Base-by-base conservation (phyloP, 2,888 invertebrate species). In the Platycnemis pennipes region DNA sequence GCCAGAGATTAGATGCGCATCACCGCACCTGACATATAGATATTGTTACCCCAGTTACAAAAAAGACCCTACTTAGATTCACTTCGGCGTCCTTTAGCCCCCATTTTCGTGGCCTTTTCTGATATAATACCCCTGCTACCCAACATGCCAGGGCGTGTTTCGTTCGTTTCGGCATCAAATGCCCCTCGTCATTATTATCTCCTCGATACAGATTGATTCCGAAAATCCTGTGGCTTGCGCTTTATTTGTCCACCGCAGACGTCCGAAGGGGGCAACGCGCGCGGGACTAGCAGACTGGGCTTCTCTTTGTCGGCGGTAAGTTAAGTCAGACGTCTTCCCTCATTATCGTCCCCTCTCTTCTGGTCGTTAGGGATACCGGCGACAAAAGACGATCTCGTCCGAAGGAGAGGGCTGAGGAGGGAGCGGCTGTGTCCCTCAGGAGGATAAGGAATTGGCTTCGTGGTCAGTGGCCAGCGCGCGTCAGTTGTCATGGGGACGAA, bases 171-270 rank as follows among this genome's bases (percentile, higher is more conserved):
- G 77, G 77, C 77, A 77, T 77, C 37, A 31, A 77, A 77, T 77
- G 77, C 13, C 37, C 77, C 77, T 37, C 77, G 63, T 77, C 56
- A 91, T 63, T 91, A 91, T 56, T 91, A 63, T 91, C 49, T 89
- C 37, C 49, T 53, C 53, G 63, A 63, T 91, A 44, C 63, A 91
- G 45, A 91, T 91, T 91, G 91, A 91, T 91, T 63, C 91, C 56
- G 91, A 91, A 63, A 87, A 46, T 87, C 87, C 87, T 45, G 13
- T 46, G 46, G 26, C 11, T 26, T 26, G 63, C 31, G 19, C 56
- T 63, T 63, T 69, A 44, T 69, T 63, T 63, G 91, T 69, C 91
- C 91, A 44, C 69, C 69, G 37, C 53, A 89, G n/a, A 53, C 77
- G 16, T 37, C 77, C 37, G 77, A 77, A 7, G 31, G 77, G 11